A percentile compares a stretch with the other conserved stretches of the same genome.
Evolutionary conservation across 2,797 vertebrate species (phyloP).

Genomic region (Carcharodon carcharias): DNA sequence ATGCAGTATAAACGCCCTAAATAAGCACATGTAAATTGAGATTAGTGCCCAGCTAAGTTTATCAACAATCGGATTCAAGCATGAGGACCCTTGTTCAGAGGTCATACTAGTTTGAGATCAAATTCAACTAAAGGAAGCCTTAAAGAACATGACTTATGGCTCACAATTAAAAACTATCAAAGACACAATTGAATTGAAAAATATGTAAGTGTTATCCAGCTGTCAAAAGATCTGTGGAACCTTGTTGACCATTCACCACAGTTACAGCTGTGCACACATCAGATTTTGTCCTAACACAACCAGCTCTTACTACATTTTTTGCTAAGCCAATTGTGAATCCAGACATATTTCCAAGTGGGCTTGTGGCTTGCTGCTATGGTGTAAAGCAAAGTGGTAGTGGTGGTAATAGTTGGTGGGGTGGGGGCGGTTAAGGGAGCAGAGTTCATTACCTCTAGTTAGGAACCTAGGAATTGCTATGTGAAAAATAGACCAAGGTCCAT

Average conservation of each 20-base stretch:
- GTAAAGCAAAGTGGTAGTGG: neutral
- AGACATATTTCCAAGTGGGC: neutral
- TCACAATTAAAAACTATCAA: neutral
- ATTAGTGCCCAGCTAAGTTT: neutral
- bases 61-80: neutral
- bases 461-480: neutral
- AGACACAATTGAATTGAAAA: neutral
- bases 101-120: neutral
- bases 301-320: neutral
- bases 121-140: constrained; percentile 23
- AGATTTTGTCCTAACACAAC: neutral
- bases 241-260: neutral
- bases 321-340: neutral
- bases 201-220: neutral
- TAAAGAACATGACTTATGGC: neutral
- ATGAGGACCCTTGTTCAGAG: neutral
- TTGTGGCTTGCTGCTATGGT: neutral
- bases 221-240: neutral
- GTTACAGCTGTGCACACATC: neutral
- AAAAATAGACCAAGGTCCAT: neutral
- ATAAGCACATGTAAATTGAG: neutral
- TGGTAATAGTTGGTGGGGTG: neutral
- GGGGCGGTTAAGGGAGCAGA: neutral
- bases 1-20: neutral
- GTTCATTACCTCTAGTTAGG: neutral